Conservation (phyloP, 2,888 invertebrate genomes). For the Hypena proboscidalis region DNA sequence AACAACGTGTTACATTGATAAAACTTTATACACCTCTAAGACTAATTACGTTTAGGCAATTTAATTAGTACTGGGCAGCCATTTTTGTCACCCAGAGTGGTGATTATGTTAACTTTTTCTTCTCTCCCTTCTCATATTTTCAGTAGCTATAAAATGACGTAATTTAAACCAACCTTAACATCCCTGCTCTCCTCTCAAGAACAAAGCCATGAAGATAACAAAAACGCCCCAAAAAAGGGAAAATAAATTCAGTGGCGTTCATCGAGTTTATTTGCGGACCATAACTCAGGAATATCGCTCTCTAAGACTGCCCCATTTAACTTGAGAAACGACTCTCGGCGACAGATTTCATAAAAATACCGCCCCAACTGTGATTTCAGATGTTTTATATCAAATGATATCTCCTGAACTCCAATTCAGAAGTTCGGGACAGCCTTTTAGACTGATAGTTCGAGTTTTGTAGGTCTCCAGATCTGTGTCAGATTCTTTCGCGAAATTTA, state of each 20-base stretch:
- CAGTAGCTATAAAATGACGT: background rate
- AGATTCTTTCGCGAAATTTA: too few relatives aligned
- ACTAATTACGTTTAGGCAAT: too few relatives aligned
- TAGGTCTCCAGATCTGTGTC: background rate
- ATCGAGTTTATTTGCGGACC: conserved; percentile 57
- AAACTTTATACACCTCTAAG: too few relatives aligned
- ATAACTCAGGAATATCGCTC: conserved; percentile 72
- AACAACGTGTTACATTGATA: too few relatives aligned
- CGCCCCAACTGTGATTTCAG: conserved; percentile 40
- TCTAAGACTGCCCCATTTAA: conserved; percentile 67
- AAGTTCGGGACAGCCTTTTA: conserved; percentile 13
- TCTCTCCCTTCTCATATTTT: too few relatives aligned
- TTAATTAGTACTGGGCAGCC: too few relatives aligned
- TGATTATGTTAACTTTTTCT: too few relatives aligned
- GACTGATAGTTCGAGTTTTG: conserved; percentile 9
- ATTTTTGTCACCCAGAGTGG: too few relatives aligned
- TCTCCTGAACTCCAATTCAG: conserved; percentile 18
- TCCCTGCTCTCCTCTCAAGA: conserved; percentile 11
- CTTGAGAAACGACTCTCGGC: conserved; percentile 62
- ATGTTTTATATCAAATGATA: conserved; percentile 48
- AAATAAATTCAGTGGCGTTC: conserved; percentile 34
- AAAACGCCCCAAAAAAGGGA: conserved; percentile 13
- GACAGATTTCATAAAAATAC: conserved; percentile 64
- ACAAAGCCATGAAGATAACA: conserved; percentile 17
- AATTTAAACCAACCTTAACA: conserved; percentile 5